Evolutionary conservation across 1,140 invertebrate species (phyloP), one percentile per base, ranked within the genome.

Genomic region (Stegodyphus dumicola): DNA sequence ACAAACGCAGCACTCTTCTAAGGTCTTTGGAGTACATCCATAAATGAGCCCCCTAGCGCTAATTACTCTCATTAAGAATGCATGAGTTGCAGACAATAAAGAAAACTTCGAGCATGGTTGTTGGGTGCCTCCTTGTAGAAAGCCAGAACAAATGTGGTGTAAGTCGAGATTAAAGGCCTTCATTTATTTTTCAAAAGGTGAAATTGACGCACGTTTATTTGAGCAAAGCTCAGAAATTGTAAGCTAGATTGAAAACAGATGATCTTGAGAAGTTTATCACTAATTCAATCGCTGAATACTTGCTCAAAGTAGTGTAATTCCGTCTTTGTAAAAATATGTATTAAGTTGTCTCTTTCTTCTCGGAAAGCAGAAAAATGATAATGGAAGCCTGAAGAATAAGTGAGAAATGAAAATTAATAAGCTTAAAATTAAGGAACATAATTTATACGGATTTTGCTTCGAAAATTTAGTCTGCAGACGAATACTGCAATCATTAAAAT

Each of bases 41-140:
- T 64, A 76, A 76, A 10, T 7, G n/a, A 60, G 33, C 52, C 51
- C 9, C 52, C 13, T 7, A 60, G 54, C 18, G 15, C n/a, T 76
- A 76, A 76, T 76, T 76, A 76, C 49, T n/a, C 74, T 76, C 74
- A 76, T 64, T 76, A 76, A 76, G 53, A 60, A 76, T 76, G 74
- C 74, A 76, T 76, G 74, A 76, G 74, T 10, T 51, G 48, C 51
- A 33, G 6, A 52, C 52, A 15, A 51, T 49, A 71, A 71, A 71
- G 48, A 71, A 71, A 52, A 71, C n/a, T 71, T 7, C 17, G 15
- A 33, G 33, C 33, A 33, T 33, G 33, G 33, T 33, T 33, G 33
- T 33, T 33, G 33, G 33, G 33, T 33, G 33, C 33, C 33, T 33
- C 33, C 48, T 67, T 18, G 18, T 6, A 18, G 66, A 17, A 7